phyloP scores from a whole-genome alignment of 2,113 vertebrate species.

The Elephantulus edwardii region DNA sequence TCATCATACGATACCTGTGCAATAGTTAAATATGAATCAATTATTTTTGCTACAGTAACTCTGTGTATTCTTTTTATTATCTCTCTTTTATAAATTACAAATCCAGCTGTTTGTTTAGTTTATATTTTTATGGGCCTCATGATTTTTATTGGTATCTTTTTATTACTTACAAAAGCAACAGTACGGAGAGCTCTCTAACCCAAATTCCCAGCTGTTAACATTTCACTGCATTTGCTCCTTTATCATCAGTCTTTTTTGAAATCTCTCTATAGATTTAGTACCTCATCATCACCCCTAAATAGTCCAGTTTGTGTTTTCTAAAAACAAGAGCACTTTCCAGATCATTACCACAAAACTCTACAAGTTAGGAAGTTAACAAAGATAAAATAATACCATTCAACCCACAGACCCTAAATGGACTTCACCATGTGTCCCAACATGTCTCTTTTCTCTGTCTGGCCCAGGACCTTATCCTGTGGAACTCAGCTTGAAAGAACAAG shows the following conservation, averaged over 20 bases:
- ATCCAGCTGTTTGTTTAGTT: background rate
- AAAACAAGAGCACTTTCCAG: background rate
- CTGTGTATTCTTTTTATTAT: too few relatives aligned
- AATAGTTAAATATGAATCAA: too few relatives aligned
- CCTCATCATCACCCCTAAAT: background rate
- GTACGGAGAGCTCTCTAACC: background rate
- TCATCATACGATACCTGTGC: too few relatives aligned
- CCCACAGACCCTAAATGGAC: background rate
- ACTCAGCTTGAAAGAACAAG: too few relatives aligned
- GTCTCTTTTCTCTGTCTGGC: constrained; percentile 30
- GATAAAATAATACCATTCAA: background rate
- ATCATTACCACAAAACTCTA: constrained; percentile 21
- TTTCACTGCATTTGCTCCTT: background rate
- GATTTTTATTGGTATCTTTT: constrained; percentile 15
- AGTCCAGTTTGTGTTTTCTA: background rate
- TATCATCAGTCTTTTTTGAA: constrained; percentile 5
- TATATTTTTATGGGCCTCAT: background rate
- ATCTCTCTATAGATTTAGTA: background rate
- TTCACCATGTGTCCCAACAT: background rate
- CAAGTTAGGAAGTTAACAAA: background rate
- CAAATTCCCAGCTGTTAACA: background rate
- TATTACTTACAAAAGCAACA: constrained; percentile 30
- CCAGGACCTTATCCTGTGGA: background rate
- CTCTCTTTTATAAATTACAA: constrained; percentile 44
- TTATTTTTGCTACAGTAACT: too few relatives aligned